phyloP scores from a whole-genome alignment of 1,140 invertebrate species.

The Drosophila murphyi region DNA sequence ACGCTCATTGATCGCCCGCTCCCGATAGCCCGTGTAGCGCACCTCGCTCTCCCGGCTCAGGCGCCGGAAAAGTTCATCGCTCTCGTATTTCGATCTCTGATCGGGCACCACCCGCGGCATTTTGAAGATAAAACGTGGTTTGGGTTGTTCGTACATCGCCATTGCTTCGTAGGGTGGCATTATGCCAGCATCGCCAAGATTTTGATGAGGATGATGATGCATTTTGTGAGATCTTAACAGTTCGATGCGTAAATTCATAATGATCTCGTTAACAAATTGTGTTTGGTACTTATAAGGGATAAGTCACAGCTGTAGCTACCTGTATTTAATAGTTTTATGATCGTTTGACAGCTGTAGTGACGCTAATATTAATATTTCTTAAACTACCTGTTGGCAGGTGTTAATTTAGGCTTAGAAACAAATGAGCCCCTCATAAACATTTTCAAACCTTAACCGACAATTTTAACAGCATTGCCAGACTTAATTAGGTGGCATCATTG shows the following conservation, averaged over 20 bases:
- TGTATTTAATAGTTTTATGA: constrained; percentile 32
- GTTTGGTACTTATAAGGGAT: constrained; percentile 41
- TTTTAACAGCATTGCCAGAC: constrained; percentile 20
- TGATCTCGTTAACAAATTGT: not conserved
- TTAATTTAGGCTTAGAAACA: not conserved
- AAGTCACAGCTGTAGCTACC: not conserved
- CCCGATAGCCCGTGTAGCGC: constrained; percentile 96
- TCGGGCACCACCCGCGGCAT: constrained; percentile 98
- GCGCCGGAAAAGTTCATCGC: constrained; percentile 96
- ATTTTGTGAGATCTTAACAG: constrained; percentile 40
- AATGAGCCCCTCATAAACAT: not conserved
- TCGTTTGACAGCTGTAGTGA: constrained; percentile 4
- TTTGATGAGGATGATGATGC: constrained; percentile 72
- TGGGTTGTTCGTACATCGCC: constrained; percentile 92
- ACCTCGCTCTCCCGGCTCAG: constrained; percentile 97
- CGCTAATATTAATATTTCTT: not conserved
- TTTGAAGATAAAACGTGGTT: constrained; percentile 94
- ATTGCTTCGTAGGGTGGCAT: constrained; percentile 62
- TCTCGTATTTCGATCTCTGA: constrained; percentile 97
- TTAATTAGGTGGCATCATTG: not conserved
- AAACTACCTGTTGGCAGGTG: constrained; percentile 25
- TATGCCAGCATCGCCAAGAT: constrained; percentile 58
- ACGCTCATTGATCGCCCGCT: constrained; percentile 95
- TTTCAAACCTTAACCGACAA: constrained; percentile 22
- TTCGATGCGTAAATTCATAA: constrained; percentile 11